Evolutionary conservation across 2,797 vertebrate species (phyloP), one percentile per base, ranked within the genome.

Genomic region (Podarcis siculus): DNA sequence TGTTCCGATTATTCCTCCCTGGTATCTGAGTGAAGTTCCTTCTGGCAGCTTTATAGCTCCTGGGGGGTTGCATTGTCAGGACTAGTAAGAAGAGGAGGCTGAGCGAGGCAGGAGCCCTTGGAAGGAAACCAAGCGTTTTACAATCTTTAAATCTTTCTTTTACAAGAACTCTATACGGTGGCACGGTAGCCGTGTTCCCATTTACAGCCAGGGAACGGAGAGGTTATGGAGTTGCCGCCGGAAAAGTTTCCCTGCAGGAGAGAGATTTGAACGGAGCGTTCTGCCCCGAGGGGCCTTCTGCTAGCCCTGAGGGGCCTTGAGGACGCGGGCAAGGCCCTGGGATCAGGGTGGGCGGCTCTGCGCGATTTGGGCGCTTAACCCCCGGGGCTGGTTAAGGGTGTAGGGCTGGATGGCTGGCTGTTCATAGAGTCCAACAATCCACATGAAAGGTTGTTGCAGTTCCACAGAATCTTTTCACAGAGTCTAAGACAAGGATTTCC

Each of bases 171-270:
- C 13, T 8, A 2, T 6, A 27, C 1, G 72, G 69, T 72, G 30
- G n/a, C 15, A 13, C 7, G n/a, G 19, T 13, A n/a, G 23, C 1
- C 21, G 0, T 5, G 32, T 27, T 9, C 45, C 3, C 17, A 4
- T 58, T 79, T 79, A 58, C 19, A 32, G 30, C 2, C 8, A 4
- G 49, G 30, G 49, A 49, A 17, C 4, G 32, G 78, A 32, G 49
- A 42, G 42, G 15, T 17, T 30, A n/a, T 79, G 10, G 42, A 25
- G 15, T 15, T 13, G 12, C 77, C 30, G 19, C 45, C 30, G 30
- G 37, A 55, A n/a, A 30, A 8, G 27, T 4, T 55, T 49, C 45
- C 27, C 27, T 5, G 13, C 13, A 15, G 45, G 42, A 4, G 15
- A 19, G 45, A 55, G 42, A 30, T 17, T 0, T 55, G 3, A n/a